Conservation (phyloP, 2,888 invertebrate species). For the Apoda limacodes region DNA sequence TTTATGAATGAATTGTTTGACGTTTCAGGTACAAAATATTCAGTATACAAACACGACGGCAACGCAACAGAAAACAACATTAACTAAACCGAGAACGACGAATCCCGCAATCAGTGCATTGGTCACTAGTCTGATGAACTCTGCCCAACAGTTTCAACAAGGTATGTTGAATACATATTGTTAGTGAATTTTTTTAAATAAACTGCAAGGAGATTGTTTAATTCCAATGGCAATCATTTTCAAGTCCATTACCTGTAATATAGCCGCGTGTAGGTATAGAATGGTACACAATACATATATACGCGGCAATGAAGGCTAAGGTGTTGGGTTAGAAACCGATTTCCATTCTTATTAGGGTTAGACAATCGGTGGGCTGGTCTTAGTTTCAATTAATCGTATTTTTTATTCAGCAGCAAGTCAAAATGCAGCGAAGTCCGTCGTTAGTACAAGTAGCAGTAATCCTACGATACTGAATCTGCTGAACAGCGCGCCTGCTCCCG, state of each 20-base stretch:
- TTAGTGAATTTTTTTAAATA: too few species aligned
- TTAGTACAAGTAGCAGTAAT: conserved; percentile 70
- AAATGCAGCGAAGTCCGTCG: conserved; percentile 56
- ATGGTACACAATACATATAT: too few species aligned
- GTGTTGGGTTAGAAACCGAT: too few species aligned
- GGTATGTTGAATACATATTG: too few species aligned
- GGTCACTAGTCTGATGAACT: conserved; percentile 84
- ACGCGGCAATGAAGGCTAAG: too few species aligned
- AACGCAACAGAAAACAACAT: conserved; percentile 60
- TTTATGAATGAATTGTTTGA: neutral
- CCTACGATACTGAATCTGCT: conserved; percentile 82
- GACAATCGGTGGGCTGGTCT: neutral
- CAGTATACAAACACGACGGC: conserved; percentile 53
- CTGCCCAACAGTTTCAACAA: conserved; percentile 84
- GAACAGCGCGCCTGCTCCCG: conserved; percentile 82
- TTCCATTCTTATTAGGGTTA: too few species aligned
- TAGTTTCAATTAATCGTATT: neutral
- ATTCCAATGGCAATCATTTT: too few species aligned
- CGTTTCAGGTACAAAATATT: conserved; percentile 53
- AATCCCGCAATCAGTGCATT: conserved; percentile 82
- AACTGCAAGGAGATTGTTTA: too few species aligned
- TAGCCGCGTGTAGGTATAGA: too few species aligned
- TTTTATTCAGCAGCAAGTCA: conserved; percentile 43
- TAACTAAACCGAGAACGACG: conserved; percentile 65
- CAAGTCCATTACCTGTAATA: too few species aligned